Conservation (phyloP, 30 jellyfish, hydroid and myxozoan genomes). For the Hydractinia echinata region DNA sequence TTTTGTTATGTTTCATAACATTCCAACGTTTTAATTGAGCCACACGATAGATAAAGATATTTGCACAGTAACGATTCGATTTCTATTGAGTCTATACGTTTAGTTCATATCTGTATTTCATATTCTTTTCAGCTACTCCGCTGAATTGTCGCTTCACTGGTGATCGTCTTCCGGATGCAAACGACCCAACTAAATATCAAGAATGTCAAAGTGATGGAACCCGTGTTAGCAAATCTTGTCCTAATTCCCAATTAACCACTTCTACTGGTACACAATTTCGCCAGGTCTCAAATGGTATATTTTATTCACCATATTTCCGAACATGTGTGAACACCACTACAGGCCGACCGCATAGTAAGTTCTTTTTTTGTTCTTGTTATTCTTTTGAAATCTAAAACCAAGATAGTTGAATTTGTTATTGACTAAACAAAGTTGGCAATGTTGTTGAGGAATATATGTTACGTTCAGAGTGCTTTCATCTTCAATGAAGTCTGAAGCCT, state of each 20-base stretch:
- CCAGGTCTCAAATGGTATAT: not conserved
- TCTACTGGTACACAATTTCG: not conserved
- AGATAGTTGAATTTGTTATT: not conserved
- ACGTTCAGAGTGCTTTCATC: too few species aligned
- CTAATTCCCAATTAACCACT: not conserved
- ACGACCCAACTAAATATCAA: not conserved
- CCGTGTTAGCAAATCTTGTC: not conserved
- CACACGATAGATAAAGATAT: not conserved
- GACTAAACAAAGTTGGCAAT: not conserved
- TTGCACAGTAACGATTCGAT: not conserved
- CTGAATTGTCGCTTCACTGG: not conserved
- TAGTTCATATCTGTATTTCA: not conserved
- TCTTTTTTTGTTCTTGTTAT: not conserved
- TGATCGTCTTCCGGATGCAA: not conserved
- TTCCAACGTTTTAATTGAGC: too few species aligned
- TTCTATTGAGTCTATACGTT: not conserved
- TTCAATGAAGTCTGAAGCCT: too few species aligned
- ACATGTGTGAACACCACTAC: constrained; percentile 6
- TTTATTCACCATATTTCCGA: constrained; percentile 4
- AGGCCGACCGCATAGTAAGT: constrained; percentile 6
- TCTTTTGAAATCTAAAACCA: not conserved
- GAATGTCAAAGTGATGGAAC: not conserved
- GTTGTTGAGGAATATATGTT: not conserved
- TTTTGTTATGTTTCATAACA: too few species aligned
- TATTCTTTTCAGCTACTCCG: not conserved